Base-by-base conservation (phyloP, 1,140 invertebrate species). In the Camponotus pennsylvanicus region DNA sequence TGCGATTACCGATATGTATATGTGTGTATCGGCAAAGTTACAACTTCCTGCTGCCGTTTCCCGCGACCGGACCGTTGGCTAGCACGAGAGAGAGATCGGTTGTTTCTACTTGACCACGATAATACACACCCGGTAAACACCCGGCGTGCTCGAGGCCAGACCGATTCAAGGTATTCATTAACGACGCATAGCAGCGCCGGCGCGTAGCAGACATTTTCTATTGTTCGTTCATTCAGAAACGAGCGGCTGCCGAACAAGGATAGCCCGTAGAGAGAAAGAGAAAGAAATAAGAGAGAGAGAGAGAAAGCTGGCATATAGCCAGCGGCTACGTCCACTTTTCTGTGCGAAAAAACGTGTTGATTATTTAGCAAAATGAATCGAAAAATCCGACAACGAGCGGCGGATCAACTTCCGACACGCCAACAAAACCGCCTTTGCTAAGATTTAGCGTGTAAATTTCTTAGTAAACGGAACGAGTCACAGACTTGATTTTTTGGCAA, bases 141-240 rank as follows among this genome's bases (percentile, higher is more conserved):
- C 88, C 88, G 89, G 80, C 83, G 88, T 90, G 87, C 86, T 84
- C 86, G 90, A 90, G 85, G 87, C 87, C 84, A 89, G 86, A 66
- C 86, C 86, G 89, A 90, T 90, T 90, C 89, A 90, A 90, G 86
- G 89, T 90, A 90, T 90, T 90, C 89, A 90, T 90, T 90, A 90
- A 90, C 77, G 86, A 90, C 86, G 89, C 37, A 52, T 52, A 52
- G 67, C 64, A 75, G 86, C 80, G 75, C 69, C 87, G 88, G 79
- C 88, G 89, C 88, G 88, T 90, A 87, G 88, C 80, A 86, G 89
- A 90, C 89, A 90, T 90, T 86, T 90, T 90, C 89, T 90, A 90
- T 90, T 90, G 89, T 90, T 86, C 89, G 89, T 90, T 86, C 89
- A 90, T 90, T 90, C 89, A 90, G 89, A 90, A 90, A 90, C 83